These are phyloP conservation scores for Toxotes lorentzi DNA, from an alignment of 2,797 vertebrate genomes.

Conservation along the genomic window DNA sequence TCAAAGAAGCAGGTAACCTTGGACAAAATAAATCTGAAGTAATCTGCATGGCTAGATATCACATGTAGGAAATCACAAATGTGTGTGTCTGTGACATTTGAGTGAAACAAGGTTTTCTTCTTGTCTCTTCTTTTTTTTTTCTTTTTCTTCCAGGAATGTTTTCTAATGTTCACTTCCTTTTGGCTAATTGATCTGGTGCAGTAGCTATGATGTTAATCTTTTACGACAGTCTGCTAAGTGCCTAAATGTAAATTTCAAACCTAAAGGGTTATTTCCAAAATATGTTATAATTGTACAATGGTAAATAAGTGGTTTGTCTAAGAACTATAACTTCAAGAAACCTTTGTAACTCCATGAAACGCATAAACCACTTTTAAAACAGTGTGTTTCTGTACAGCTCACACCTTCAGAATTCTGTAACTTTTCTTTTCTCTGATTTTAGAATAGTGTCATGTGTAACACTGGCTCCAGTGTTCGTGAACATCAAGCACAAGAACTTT, in stretches of 20 bases:
- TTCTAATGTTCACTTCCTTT: conserved; percentile 7
- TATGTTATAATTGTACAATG: not conserved
- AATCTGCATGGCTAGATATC: not conserved
- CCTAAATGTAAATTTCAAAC: conserved; percentile 24
- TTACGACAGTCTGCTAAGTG: not conserved
- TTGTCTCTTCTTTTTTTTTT: not conserved
- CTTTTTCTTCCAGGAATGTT: too few species aligned
- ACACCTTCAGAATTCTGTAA: not conserved
- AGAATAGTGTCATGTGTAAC: not conserved
- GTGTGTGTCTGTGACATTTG: not conserved
- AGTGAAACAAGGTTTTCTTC: not conserved
- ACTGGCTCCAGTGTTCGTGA: not conserved
- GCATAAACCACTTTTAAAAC: not conserved
- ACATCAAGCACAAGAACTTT: not conserved
- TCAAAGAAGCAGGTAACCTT: not conserved
- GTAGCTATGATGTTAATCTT: conserved; percentile 11
- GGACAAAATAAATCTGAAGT: not conserved
- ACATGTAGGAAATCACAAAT: conserved; percentile 6
- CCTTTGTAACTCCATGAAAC: conserved; percentile 5
- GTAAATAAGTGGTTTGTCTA: conserved; percentile 6
- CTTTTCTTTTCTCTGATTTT: not conserved
- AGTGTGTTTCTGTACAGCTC: not conserved
- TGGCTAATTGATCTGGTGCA: conserved; percentile 4
- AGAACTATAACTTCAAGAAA: not conserved
- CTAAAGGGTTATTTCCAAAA: not conserved